These are phyloP conservation scores for Heteronetta atricapilla DNA, from an alignment of 2,113 vertebrate genomes.

Conservation along the genomic window DNA sequence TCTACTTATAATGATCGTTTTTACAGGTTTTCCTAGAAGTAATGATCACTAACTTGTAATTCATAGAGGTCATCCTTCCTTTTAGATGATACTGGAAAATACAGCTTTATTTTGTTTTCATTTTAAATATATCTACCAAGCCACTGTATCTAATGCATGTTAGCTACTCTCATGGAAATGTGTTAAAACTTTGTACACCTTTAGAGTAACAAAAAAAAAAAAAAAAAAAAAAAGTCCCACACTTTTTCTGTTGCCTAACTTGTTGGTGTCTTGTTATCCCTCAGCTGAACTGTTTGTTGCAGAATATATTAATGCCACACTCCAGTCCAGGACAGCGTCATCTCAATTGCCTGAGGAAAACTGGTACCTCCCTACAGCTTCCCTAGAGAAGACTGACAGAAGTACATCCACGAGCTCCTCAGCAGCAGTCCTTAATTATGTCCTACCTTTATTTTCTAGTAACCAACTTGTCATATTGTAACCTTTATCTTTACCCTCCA, in stretches of 20 bases:
- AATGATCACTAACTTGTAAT: neutral
- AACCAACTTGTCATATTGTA: neutral
- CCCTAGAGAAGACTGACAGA: neutral
- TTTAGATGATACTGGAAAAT: neutral
- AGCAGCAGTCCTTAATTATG: neutral
- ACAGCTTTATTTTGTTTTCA: neutral
- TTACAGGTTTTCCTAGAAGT: slow-evolving; percentile 1
- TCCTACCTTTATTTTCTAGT: neutral
- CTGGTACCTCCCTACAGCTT: neutral
- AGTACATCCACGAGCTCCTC: neutral
- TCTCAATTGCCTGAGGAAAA: neutral
- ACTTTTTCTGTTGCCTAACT: neutral
- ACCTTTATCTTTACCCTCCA: neutral
- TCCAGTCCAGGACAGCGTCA: neutral
- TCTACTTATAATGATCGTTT: neutral
- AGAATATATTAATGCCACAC: neutral
- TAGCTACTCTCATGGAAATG: neutral
- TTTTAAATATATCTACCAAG: neutral
- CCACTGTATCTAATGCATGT: neutral
- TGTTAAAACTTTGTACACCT: neutral
- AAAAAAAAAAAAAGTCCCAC: neutral
- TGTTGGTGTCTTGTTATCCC: neutral
- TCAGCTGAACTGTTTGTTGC: neutral
- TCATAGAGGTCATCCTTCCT: neutral
- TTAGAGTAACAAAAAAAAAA: neutral